phyloP scores from a whole-genome alignment of 2,888 invertebrate genomes.

The Cantharis nigra region DNA sequence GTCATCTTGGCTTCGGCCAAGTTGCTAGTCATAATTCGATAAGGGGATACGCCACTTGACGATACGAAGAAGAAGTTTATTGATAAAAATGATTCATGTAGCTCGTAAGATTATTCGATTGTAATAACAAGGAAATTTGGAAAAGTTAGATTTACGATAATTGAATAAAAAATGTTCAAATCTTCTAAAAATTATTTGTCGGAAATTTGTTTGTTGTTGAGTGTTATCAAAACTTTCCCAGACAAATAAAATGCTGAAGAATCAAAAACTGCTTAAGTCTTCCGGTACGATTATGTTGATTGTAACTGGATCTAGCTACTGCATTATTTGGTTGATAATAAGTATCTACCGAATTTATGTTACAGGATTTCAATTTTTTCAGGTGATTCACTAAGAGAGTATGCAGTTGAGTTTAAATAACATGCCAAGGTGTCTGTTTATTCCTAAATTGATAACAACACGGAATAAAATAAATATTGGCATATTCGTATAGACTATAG shows the following conservation, averaged over 20 bases:
- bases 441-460: not conserved
- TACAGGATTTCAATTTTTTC: not conserved
- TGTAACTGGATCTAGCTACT: not conserved
- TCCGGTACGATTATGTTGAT: not conserved
- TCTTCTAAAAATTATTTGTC: too few species aligned
- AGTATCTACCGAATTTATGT: not conserved
- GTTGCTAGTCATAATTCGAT: too few species aligned
- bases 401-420: not conserved
- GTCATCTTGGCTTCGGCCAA: too few species aligned
- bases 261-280: not conserved
- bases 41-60: too few species aligned
- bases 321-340: not conserved
- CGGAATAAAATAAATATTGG: not conserved
- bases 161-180: too few species aligned
- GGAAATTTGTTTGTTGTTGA: not conserved
- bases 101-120: too few species aligned
- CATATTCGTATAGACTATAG: not conserved
- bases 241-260: not conserved
- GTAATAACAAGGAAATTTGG: too few species aligned
- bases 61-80: too few species aligned
- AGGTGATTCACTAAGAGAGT: not conserved
- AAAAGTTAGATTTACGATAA: too few species aligned
- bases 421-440: not conserved
- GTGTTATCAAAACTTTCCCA: not conserved
- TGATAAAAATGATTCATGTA: too few species aligned